Conservation (phyloP, 2,113 vertebrate species). For the Rattus rattus region DNA sequence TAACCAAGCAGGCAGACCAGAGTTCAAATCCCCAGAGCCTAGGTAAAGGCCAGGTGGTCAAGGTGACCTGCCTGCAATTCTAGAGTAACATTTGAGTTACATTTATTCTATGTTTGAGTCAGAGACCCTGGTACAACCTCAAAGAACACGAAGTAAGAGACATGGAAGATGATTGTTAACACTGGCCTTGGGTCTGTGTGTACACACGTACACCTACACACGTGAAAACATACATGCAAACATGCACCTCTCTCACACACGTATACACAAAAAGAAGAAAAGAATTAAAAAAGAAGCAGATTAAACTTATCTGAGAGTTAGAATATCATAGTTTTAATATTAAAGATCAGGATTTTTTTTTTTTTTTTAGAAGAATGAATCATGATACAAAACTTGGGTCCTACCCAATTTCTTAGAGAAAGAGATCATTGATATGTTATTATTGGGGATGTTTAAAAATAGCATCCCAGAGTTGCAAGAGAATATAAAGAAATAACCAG, state of each 20-base stretch:
- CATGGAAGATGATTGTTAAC: neutral
- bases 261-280: neutral
- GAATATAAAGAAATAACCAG: conserved; percentile 55
- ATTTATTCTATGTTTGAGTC: neutral
- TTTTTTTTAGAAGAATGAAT: conserved; percentile 31
- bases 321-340: conserved; percentile 48
- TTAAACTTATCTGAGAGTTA: conserved; percentile 19
- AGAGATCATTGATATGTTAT: neutral
- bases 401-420: conserved; percentile 41
- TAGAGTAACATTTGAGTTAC: neutral
- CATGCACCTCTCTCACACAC: neutral
- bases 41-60: neutral
- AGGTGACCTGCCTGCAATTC: neutral
- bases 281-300: neutral
- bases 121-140: neutral
- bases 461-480: conserved; percentile 29
- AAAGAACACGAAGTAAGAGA: neutral
- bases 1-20: neutral
- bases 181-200: neutral
- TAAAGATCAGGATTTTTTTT: conserved; percentile 34
- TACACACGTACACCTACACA: neutral
- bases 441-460: conserved; percentile 46
- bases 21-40: neutral
- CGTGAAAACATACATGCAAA: neutral
- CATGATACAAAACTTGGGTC: conserved; percentile 35